phyloP scores from a whole-genome alignment of 2,113 vertebrate species.

The Athene cunicularia region DNA sequence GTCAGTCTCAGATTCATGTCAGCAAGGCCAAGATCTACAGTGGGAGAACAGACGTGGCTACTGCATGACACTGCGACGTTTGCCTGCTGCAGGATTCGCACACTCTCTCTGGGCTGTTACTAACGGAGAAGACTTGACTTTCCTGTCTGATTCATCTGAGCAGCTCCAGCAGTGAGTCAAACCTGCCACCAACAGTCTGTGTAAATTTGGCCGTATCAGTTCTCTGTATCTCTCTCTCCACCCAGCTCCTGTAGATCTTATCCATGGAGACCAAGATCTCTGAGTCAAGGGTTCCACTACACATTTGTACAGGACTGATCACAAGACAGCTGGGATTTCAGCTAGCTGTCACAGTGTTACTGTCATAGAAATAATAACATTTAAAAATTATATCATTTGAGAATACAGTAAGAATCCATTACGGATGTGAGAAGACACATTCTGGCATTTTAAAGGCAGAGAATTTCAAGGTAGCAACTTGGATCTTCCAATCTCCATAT shows the following conservation, averaged over 20 bases:
- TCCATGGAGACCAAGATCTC: neutral
- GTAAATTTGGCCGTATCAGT: neutral
- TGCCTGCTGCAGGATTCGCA: neutral
- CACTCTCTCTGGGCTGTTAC: neutral
- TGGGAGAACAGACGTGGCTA: neutral
- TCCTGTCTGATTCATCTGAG: neutral
- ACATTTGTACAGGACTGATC: neutral
- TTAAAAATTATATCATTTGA: neutral
- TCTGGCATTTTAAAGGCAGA: neutral
- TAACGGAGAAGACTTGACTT: neutral
- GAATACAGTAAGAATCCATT: neutral
- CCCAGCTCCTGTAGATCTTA: neutral
- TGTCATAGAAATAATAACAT: neutral
- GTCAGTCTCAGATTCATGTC: neutral
- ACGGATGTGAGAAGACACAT: neutral
- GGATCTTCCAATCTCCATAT: neutral
- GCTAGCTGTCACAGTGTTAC: neutral
- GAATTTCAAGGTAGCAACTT: neutral
- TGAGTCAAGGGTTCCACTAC: accelerated
- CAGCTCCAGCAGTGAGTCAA: neutral
- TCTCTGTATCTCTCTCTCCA: neutral
- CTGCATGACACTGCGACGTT: accelerated
- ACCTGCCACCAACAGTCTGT: neutral
- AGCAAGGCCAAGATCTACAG: neutral
- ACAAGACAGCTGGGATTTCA: neutral